Conservation (phyloP, 2,888 invertebrate species). For the Plagodis dolabraria region DNA sequence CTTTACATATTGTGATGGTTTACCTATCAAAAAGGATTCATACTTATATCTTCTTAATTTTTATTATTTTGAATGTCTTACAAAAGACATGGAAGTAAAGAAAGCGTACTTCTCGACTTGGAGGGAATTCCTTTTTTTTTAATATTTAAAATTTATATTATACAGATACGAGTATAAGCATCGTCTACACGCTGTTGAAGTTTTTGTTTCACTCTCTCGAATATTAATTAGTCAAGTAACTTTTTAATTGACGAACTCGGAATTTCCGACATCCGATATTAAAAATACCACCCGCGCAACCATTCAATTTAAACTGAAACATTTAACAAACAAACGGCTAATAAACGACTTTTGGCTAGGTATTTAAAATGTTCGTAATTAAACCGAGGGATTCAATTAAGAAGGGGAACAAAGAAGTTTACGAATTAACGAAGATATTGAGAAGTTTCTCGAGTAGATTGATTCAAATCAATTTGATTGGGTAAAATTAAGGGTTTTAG, state of each 20-base stretch:
- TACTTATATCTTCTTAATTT: too few species aligned
- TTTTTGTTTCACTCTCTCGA: background rate
- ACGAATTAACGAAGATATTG: conserved; percentile 66
- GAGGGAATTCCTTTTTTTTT: too few species aligned
- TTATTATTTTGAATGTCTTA: too few species aligned
- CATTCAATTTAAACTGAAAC: conserved; percentile 28
- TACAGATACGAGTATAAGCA: too few species aligned
- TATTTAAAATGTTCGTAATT: conserved; percentile 34
- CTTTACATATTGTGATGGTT: too few species aligned
- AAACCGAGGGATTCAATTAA: conserved; percentile 37
- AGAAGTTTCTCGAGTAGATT: conserved; percentile 51
- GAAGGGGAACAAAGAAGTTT: conserved; percentile 55
- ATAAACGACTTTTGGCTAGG: conserved; percentile 13
- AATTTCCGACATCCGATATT: conserved; percentile 21
- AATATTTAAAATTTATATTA: too few species aligned
- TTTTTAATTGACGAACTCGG: conserved; percentile 16
- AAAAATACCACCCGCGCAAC: conserved; percentile 22
- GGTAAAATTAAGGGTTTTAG: conserved; percentile 4
- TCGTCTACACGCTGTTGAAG: too few species aligned
- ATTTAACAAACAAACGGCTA: conserved; percentile 28
- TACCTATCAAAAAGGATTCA: too few species aligned
- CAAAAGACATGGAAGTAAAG: too few species aligned
- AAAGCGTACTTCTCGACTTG: too few species aligned
- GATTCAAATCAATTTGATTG: conserved; percentile 45
- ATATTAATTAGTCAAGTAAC: conserved; percentile 12